Evolutionary conservation across 30 jellyfish, hydroid and myxozoan species (phyloP).

Genomic region (Turritopsis rubra): DNA sequence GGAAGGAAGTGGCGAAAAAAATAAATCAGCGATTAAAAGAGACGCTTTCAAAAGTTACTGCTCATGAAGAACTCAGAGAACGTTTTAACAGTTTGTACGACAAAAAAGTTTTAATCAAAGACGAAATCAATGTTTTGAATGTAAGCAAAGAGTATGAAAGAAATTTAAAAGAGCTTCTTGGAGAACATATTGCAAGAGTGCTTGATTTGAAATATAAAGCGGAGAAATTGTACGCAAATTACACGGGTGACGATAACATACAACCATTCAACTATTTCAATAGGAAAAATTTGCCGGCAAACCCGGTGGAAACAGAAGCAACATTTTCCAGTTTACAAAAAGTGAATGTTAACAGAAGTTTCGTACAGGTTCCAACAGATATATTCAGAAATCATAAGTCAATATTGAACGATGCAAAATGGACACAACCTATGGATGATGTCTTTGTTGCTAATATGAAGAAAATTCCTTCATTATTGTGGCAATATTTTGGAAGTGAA

Average conservation of each 20-base stretch:
- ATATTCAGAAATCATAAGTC: constrained; percentile 4
- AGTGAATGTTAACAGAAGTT: constrained; percentile 5
- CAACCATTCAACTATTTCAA: constrained; percentile 14
- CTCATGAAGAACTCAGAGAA: neutral
- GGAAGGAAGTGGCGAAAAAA: neutral
- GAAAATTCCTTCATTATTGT: constrained; percentile 45
- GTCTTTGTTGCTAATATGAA: constrained; percentile 35
- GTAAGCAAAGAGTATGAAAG: neutral
- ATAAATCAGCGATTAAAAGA: neutral
- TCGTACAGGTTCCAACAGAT: constrained; percentile 22
- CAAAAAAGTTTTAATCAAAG: neutral
- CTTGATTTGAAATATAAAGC: neutral
- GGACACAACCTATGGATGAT: constrained; percentile 50
- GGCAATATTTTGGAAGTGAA: constrained; percentile 81
- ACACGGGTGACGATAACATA: neutral
- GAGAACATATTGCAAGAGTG: neutral
- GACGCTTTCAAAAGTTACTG: neutral
- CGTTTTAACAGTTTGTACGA: neutral
- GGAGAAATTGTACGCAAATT: neutral
- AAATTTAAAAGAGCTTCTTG: neutral
- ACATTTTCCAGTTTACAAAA: neutral
- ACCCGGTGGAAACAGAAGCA: neutral
- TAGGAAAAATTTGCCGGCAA: constrained; percentile 3
- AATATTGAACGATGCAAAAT: constrained; percentile 36
- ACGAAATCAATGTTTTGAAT: neutral